Percentiles rank a stretch among this genome's conserved stretches.
Evolutionary conservation across 2,888 invertebrate genomes (phyloP).

Genomic region (Crematogaster levior): DNA sequence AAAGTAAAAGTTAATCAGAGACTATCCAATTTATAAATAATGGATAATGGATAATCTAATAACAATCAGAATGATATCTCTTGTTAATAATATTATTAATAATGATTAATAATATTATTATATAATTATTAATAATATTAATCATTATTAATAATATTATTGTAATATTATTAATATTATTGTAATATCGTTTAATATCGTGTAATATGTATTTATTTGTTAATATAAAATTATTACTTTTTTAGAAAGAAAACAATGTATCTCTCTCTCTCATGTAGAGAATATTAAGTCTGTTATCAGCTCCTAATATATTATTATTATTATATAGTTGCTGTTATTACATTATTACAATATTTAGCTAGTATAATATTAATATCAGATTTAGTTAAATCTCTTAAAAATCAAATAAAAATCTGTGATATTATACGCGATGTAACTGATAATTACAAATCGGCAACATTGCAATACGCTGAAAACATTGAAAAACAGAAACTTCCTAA

Average conservation of each 20-base stretch:
- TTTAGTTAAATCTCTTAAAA: conserved; percentile 12
- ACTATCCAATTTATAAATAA: neutral
- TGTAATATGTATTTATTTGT: neutral
- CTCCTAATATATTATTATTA: neutral
- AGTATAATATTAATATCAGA: neutral
- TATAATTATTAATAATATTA: too few species aligned
- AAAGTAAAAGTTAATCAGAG: neutral
- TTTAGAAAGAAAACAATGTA: neutral
- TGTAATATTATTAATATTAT: too few species aligned
- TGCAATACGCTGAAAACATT: neutral
- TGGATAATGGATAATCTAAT: neutral
- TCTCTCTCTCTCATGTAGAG: too few species aligned
- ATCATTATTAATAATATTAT: too few species aligned
- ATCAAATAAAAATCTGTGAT: neutral
- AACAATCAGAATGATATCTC: neutral
- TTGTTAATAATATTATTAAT: too few species aligned
- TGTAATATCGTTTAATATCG: too few species aligned
- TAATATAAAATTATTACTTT: neutral
- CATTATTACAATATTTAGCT: too few species aligned
- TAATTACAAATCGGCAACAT: neutral
- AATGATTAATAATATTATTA: too few species aligned
- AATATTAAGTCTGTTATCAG: neutral
- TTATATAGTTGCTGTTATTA: too few species aligned
- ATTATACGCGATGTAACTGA: neutral
- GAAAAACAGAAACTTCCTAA: neutral